Evolutionary conservation across 2,888 invertebrate species (phyloP).

Genomic region (Griposia aprilina): DNA sequence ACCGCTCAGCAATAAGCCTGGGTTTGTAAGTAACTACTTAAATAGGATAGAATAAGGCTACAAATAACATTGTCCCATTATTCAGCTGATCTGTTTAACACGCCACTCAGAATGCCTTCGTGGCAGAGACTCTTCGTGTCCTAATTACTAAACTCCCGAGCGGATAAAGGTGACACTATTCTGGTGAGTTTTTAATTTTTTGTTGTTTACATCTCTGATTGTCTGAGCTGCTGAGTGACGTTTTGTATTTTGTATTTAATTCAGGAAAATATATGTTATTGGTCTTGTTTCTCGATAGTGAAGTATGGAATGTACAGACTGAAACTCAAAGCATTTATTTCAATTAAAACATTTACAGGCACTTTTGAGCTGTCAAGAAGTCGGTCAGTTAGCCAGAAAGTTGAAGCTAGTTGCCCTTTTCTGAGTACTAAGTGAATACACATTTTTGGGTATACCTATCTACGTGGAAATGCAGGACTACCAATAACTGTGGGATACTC

Average conservation of each 20-base stretch:
- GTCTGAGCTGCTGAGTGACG: neutral
- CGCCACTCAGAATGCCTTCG: conserved; percentile 32
- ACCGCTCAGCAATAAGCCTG: neutral
- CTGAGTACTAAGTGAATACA: neutral
- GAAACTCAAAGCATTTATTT: neutral
- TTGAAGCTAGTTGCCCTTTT: neutral
- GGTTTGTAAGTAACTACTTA: neutral
- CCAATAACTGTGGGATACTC: neutral
- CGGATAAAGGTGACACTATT: conserved; percentile 42
- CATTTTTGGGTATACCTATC: neutral
- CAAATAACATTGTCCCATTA: conserved; percentile 44
- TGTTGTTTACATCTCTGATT: neutral
- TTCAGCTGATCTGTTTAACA: conserved; percentile 43
- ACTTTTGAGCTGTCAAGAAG: neutral
- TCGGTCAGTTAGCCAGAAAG: neutral
- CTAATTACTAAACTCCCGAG: conserved; percentile 52
- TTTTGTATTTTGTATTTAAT: neutral
- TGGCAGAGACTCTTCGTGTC: conserved; percentile 39
- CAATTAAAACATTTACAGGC: neutral
- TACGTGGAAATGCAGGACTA: neutral
- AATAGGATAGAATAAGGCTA: conserved; percentile 10
- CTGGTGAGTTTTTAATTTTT: conserved; percentile 3
- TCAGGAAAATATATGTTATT: neutral
- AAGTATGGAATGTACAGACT: neutral
- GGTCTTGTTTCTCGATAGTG: neutral